Evolutionary conservation across 1,140 invertebrate genomes (phyloP), one percentile per base, ranked within the genome.

Genomic region (Formica selysi): DNA sequence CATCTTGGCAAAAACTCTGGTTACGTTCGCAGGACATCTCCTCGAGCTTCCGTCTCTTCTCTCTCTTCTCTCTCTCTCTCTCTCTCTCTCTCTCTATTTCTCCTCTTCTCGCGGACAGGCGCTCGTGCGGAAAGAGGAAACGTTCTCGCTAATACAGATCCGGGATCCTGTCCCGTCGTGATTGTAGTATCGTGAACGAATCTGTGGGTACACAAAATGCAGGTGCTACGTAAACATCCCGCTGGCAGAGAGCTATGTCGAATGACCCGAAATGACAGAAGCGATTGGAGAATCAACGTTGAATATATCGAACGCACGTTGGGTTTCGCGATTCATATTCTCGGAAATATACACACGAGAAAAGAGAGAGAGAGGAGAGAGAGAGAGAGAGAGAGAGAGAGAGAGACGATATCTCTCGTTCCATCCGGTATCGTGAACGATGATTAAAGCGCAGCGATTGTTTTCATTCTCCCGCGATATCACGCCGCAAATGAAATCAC

Each of bases 91-190:
- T 29, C 0, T 29, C 26, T 29, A 0, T 29, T 29, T 41, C 22
- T 10, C 29, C n/a, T 26, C 36, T 41, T 19, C 29, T 48, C 54
- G 54, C 13, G 19, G 13, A 0, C 38, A 22, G 26, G 54, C 79
- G 79, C 79, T 83, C 79, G 79, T 83, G 79, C 79, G 79, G 68
- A 83, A 81, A 81, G 79, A 81, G 51, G 29, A 81, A 62, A 44
- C n/a, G 19, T 61, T 36, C 26, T 8, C 22, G 65, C 22, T 73
- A 44, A 81, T 73, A 59, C 51, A 71, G 16, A 73, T 73, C 54
- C 36, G 22, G 36, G 54, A 71, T 81, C 44, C n/a, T 22, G 36
- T 73, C 32, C 22, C 54, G 79, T 48, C 38, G 65, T 41, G 65
- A 71, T 79, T 48, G 36, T 64, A 59, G 44, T 54, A 67, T 79